Conservation (phyloP, 2,113 vertebrate species). For the Brachyhypopomus occidentalis region DNA sequence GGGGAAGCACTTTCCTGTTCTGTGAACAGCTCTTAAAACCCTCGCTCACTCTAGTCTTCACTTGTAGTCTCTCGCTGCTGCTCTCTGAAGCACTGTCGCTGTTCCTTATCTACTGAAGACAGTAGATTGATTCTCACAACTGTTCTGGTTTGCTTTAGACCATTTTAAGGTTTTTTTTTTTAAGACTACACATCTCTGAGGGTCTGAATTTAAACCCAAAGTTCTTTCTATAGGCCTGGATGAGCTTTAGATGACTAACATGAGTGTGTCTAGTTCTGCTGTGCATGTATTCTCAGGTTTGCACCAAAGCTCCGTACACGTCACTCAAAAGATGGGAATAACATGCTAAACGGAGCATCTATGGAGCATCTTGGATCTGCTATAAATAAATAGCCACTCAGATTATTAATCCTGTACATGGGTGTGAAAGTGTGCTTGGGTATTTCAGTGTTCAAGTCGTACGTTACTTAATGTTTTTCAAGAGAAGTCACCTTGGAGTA, state of each 20-base stretch:
- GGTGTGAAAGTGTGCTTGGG: neutral
- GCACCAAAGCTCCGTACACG: neutral
- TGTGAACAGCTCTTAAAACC: neutral
- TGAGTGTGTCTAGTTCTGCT: neutral
- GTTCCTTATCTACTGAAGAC: neutral
- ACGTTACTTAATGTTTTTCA: neutral
- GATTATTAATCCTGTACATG: conserved; percentile 8
- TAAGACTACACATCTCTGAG: neutral
- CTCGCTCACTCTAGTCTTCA: neutral
- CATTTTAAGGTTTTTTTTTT: neutral
- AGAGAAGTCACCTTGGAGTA: neutral
- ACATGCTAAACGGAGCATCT: neutral
- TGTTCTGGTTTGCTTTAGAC: neutral
- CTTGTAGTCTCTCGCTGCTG: neutral
- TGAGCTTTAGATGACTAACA: conserved; percentile 8
- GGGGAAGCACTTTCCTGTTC: neutral
- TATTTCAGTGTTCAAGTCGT: neutral
- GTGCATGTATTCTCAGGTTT: conserved; percentile 31
- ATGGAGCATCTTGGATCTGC: neutral
- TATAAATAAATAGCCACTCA: neutral
- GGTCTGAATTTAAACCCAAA: neutral
- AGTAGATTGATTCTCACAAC: neutral
- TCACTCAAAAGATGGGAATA: neutral
- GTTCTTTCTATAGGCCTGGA: neutral
- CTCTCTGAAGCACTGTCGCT: conserved; percentile 1